A percentile compares a stretch with the other conserved stretches of the same genome.
Evolutionary conservation across 2,797 vertebrate genomes (phyloP).

Genomic region (Xenentodon cancila): DNA sequence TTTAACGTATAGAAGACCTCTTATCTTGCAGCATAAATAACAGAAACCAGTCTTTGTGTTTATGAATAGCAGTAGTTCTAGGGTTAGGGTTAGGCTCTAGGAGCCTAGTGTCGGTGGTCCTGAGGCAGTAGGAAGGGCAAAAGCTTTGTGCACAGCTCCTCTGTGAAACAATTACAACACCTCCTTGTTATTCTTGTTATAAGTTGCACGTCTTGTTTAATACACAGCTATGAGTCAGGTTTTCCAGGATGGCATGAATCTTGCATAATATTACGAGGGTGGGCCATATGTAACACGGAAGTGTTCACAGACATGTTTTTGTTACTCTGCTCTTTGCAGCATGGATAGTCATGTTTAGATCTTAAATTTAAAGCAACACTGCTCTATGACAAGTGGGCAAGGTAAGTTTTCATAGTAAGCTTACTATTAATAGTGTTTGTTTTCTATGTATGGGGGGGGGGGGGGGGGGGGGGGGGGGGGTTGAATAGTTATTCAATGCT

Average conservation of each 20-base stretch:
- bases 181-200: no score
- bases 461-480: no score
- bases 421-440: neutral
- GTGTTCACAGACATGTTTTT: neutral
- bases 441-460: no score
- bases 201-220: no score
- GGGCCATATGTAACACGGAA: slow-evolving; percentile 23
- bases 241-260: no score
- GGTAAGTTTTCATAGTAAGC: neutral
- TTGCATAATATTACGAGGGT: neutral
- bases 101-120: neutral
- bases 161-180: neutral
- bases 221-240: no score
- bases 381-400: neutral
- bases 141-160: neutral
- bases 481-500: no score
- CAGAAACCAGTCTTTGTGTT: neutral
- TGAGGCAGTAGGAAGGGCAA: neutral
- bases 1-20: no score
- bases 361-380: neutral
- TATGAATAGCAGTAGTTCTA: no score
- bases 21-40: no score
- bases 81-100: no score
- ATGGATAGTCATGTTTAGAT: slow-evolving; percentile 8
- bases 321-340: neutral